phyloP scores from a whole-genome alignment of 92 coral and sea anemone species.

The Micromussa lordhowensis region DNA sequence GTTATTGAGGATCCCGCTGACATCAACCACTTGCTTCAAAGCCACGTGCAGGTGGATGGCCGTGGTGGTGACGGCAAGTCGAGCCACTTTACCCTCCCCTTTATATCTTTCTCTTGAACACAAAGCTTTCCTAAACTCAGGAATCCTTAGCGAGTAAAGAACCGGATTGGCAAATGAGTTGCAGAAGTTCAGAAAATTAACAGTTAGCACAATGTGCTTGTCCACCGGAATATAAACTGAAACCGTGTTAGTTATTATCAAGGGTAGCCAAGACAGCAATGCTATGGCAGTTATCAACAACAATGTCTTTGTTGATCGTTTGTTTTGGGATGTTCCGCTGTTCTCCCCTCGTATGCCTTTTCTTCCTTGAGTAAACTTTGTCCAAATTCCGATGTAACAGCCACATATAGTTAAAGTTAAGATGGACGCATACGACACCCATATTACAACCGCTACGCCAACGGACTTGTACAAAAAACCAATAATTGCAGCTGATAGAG shows the following conservation, averaged over 20 bases:
- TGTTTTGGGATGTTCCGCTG: neutral
- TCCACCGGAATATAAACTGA: conserved; percentile 30
- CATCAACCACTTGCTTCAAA: conserved; percentile 17
- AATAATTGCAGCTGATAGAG: conserved; percentile 11
- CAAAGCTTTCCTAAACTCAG: conserved; percentile 40
- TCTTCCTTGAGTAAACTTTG: conserved; percentile 12
- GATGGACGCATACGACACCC: conserved; percentile 30
- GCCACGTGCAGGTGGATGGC: conserved; percentile 38
- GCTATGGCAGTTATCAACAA: conserved; percentile 8
- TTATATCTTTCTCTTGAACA: neutral
- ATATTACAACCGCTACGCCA: conserved; percentile 1
- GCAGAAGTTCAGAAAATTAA: conserved; percentile 30
- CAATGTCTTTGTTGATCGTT: conserved; percentile 34
- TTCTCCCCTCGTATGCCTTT: neutral
- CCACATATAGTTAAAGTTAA: neutral
- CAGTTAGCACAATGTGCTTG: conserved; percentile 7
- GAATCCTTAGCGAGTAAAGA: conserved; percentile 32
- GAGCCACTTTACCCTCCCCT: conserved; percentile 2
- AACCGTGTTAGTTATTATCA: conserved; percentile 18
- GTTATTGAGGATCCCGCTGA: neutral
- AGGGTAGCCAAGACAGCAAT: conserved; percentile 34
- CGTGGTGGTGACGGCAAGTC: conserved; percentile 33
- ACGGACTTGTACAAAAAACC: conserved; percentile 1
- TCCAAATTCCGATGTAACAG: conserved; percentile 41
- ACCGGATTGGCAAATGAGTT: conserved; percentile 49